These are phyloP conservation scores for Manis pentadactyla DNA, from an alignment of 2,797 vertebrate genomes.

Conservation along the genomic window DNA sequence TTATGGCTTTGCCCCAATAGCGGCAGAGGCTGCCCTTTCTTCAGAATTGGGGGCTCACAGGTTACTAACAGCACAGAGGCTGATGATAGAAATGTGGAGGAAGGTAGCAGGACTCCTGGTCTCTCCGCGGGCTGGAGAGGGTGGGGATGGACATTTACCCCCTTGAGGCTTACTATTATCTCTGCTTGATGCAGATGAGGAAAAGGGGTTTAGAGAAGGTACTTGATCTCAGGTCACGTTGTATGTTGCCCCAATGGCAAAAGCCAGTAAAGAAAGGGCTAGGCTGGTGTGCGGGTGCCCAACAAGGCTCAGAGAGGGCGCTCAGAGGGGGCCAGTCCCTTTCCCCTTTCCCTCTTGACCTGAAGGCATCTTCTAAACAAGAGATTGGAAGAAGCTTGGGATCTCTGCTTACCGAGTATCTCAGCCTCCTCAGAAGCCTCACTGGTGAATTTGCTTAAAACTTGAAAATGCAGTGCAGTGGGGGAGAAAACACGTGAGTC, in stretches of 20 bases:
- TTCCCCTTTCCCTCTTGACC: neutral
- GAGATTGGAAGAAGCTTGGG: neutral
- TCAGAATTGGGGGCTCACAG: neutral
- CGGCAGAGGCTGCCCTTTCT: neutral
- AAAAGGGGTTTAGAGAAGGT: neutral
- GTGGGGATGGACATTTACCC: rapidly evolving
- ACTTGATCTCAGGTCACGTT: neutral
- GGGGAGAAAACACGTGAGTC: neutral
- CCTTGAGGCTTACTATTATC: neutral
- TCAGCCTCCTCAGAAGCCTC: neutral
- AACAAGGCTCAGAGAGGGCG: neutral
- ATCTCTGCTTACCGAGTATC: neutral
- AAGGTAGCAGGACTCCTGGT: neutral
- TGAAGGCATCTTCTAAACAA: neutral
- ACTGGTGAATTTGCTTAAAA: neutral
- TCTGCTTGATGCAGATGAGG: neutral
- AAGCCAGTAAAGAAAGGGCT: neutral
- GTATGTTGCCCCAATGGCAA: neutral
- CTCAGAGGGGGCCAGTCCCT: neutral
- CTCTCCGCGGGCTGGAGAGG: rapidly evolving
- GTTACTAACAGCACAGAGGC: neutral
- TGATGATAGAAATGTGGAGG: rapidly evolving
- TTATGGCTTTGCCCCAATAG: neutral
- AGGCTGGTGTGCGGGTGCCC: neutral
- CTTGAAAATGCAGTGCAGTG: neutral